Evolutionary conservation across 2,113 vertebrate genomes (phyloP).

Genomic region (Holacanthus passer): DNA sequence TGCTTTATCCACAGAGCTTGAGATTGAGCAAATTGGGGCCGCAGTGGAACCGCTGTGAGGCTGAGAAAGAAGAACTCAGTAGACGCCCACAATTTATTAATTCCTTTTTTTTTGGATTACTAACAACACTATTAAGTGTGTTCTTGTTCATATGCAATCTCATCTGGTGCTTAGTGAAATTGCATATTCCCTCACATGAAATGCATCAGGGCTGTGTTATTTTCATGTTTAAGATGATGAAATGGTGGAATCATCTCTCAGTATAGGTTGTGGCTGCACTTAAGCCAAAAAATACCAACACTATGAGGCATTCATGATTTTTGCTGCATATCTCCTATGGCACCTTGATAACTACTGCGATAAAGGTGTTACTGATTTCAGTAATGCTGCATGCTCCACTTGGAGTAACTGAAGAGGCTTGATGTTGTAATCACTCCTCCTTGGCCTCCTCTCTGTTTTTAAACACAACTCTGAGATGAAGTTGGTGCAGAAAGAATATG

Average conservation of each 20-base stretch:
- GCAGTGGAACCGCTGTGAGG: constrained; percentile 44
- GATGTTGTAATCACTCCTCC: constrained; percentile 33
- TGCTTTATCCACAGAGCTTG: constrained; percentile 50
- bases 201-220: constrained; percentile 4
- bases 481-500: constrained; percentile 22
- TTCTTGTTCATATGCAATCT: background rate
- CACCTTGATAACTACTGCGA: background rate
- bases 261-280: background rate
- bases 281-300: background rate
- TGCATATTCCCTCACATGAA: background rate
- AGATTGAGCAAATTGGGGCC: constrained; percentile 50
- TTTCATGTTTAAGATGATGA: constrained; percentile 14
- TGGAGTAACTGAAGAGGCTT: constrained; percentile 29
- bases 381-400: constrained; percentile 16
- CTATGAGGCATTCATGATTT: background rate
- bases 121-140: background rate
- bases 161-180: background rate
- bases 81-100: constrained; percentile 14
- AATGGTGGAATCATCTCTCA: background rate
- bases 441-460: constrained; percentile 36
- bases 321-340: background rate
- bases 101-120: constrained; percentile 18
- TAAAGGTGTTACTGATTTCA: constrained; percentile 54
- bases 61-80: constrained; percentile 42
- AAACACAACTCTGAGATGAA: constrained; percentile 35